Base-by-base conservation (phyloP, 2,113 vertebrate species). In the Seriola aureovittata region DNA sequence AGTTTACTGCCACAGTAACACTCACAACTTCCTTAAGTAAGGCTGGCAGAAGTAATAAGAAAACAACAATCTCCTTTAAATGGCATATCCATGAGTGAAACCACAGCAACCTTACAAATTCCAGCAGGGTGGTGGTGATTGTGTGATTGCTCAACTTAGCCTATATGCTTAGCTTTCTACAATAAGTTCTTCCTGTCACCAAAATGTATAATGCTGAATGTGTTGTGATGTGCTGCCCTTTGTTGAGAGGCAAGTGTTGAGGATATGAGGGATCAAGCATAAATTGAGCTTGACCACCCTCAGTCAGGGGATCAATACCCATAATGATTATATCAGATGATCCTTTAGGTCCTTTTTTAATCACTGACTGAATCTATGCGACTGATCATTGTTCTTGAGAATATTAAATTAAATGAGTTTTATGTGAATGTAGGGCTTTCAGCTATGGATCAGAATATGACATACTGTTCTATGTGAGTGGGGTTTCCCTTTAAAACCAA, bases 11-110 rank as follows among this genome's bases (percentile, higher is more conserved):
- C 62, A 74, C 52, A 46, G 11, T 42, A 57, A 57, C 42, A 65
- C 9, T 34, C 4, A 16, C 71, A 32, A 63, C 46, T 68, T 79
- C 75, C 68, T 59, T 32, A 55, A 76, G 68, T 64, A 62, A 50
- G 17, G 9, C 44, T 74, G 38, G 11, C 74, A 84, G 52, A 64
- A 16, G 44, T 16, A 36, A 29, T 10, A 34, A 5, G 32, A 16
- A 65, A 1, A 52, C 34, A 1, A 52, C 34, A 72, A n/a, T 64
- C 69, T 50, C 23, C 32, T 21, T 9, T 62, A 8, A 14, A 21
- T 55, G 44, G 8, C 14, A 34, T 44, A 44, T 25, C 12, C n/a
- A 62, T 10, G 14, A 75, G 71, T 11, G 23, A 78, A 74, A 55
- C 13, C 42, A 66, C 71, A 76, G 25, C 12, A 75, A 58, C 19